phyloP scores from a whole-genome alignment of 2,797 vertebrate genomes.

The Bradypodion pumilum region DNA sequence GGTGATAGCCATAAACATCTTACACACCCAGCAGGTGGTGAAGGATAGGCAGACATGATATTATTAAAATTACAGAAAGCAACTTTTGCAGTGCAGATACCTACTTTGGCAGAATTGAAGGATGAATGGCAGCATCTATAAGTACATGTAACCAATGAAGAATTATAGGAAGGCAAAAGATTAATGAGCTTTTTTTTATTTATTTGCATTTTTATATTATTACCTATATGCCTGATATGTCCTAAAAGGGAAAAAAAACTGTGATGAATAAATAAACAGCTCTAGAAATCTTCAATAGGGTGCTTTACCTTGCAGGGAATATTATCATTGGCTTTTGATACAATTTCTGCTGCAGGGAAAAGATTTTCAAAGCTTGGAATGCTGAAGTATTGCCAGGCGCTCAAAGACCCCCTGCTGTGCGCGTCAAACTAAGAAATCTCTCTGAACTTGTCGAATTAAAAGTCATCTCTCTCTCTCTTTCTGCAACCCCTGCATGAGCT shows the following conservation, averaged over 20 bases:
- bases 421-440: slow-evolving; percentile 96
- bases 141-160: slow-evolving; percentile 62
- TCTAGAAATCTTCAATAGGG: slow-evolving; percentile 86
- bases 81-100: slow-evolving; percentile 62
- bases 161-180: slow-evolving; percentile 69
- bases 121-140: slow-evolving; percentile 65
- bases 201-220: slow-evolving; percentile 78
- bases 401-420: slow-evolving; percentile 93
- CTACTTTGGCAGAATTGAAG: slow-evolving; percentile 54
- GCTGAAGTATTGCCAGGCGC: slow-evolving; percentile 86
- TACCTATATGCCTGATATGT: slow-evolving; percentile 80
- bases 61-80: slow-evolving; percentile 69
- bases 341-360: slow-evolving; percentile 90
- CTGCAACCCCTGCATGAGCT: slow-evolving; percentile 86
- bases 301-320: slow-evolving; percentile 89
- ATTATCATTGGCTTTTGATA: slow-evolving; percentile 96
- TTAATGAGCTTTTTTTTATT: slow-evolving; percentile 70
- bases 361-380: slow-evolving; percentile 93
- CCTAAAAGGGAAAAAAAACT: slow-evolving; percentile 82
- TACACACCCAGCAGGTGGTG: slow-evolving; percentile 82
- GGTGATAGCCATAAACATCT: slow-evolving; percentile 83
- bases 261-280: slow-evolving; percentile 92
- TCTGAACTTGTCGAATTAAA: slow-evolving; percentile 94
- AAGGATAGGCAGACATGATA: slow-evolving; percentile 74
- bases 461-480: slow-evolving; percentile 78